Evolutionary conservation across 2,113 vertebrate species (phyloP).

Genomic region (Etia nguti): DNA sequence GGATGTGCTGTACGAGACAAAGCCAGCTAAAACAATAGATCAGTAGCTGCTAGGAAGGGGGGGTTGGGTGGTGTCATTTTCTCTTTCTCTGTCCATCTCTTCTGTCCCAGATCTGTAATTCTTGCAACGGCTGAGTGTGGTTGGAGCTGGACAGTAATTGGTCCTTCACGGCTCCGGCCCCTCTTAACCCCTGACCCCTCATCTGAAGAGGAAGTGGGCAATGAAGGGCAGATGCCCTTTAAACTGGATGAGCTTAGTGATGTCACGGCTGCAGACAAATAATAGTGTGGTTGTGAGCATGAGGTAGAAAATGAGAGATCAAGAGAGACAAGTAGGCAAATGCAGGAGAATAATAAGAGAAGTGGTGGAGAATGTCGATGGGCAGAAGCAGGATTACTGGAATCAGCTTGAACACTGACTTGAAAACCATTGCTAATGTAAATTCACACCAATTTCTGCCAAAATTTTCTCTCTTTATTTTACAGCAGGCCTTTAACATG

Average conservation of each 20-base stretch:
- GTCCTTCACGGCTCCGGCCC: constrained; percentile 53
- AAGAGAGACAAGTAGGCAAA: constrained; percentile 9
- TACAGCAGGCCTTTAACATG: constrained; percentile 6
- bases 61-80: constrained; percentile 48
- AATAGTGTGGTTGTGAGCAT: background rate
- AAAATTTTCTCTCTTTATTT: constrained; percentile 2
- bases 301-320: background rate
- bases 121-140: constrained; percentile 25
- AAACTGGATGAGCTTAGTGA: constrained; percentile 36
- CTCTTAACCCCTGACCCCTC: constrained; percentile 58
- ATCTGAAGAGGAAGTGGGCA: constrained; percentile 46
- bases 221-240: constrained; percentile 35
- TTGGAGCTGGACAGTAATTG: constrained; percentile 65
- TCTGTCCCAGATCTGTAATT: constrained; percentile 21
- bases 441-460: constrained; percentile 41
- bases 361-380: background rate
- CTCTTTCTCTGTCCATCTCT: constrained; percentile 18
- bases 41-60: constrained; percentile 10
- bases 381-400: background rate
- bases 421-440: constrained; percentile 7
- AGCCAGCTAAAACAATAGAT: constrained; percentile 48
- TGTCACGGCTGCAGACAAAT: constrained; percentile 24
- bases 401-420: background rate
- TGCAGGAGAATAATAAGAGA: background rate
- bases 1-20: constrained; percentile 29